These are phyloP conservation scores for Arrhopalites spinosus DNA, from an alignment of 2,888 invertebrate species.

Conservation along the genomic window DNA sequence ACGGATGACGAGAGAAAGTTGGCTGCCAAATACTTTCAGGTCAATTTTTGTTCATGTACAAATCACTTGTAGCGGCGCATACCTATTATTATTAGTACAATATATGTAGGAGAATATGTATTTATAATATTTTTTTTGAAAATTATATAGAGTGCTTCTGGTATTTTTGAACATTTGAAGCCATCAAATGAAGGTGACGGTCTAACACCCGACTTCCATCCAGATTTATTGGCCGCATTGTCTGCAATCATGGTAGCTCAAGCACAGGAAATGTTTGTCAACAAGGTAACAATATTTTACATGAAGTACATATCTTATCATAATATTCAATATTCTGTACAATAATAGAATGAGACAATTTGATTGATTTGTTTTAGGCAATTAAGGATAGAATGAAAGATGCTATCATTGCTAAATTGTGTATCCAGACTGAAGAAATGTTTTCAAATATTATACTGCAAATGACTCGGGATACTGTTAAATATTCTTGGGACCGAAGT, in stretches of 20 bases:
- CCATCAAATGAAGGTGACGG: conserved; percentile 65
- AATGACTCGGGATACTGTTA: conserved; percentile 81
- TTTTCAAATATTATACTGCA: conserved; percentile 87
- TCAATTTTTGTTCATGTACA: conserved; percentile 58
- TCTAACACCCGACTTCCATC: conserved; percentile 73
- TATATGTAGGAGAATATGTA: too few relatives aligned
- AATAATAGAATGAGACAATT: too few relatives aligned
- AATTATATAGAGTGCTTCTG: background rate
- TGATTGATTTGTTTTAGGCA: conserved; percentile 68
- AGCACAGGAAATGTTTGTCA: conserved; percentile 94
- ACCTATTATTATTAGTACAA: too few relatives aligned
- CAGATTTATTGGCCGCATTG: conserved; percentile 89
- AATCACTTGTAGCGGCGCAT: too few relatives aligned
- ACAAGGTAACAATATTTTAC: background rate
- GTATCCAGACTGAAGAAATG: conserved; percentile 89
- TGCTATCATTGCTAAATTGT: conserved; percentile 86
- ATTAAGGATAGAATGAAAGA: conserved; percentile 91
- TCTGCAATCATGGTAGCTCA: conserved; percentile 94
- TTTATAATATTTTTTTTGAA: background rate
- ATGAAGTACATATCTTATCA: too few relatives aligned
- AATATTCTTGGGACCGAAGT: conserved; percentile 86
- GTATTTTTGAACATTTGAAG: conserved; percentile 69
- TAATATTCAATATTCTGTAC: too few relatives aligned
- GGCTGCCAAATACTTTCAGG: conserved; percentile 90
- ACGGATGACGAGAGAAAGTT: conserved; percentile 91